Evolutionary conservation across 2,113 vertebrate species (phyloP).

Genomic region (Caloenas nicobarica): DNA sequence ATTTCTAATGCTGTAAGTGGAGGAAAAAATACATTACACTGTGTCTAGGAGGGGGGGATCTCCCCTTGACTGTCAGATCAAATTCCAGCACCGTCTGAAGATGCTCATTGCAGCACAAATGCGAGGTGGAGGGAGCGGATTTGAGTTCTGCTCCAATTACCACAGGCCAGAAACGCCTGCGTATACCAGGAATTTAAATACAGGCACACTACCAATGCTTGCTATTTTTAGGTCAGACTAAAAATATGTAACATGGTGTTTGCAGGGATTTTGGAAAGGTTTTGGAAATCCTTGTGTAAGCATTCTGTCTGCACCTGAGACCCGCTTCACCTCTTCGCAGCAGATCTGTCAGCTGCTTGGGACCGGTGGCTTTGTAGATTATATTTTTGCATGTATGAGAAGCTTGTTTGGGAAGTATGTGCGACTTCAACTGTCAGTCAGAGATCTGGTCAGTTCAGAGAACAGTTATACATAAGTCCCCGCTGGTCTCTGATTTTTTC

Average conservation of each 20-base stretch:
- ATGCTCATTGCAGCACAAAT: not conserved
- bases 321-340: not conserved
- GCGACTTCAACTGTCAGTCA: not conserved
- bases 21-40: not conserved
- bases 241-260: not conserved
- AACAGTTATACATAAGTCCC: not conserved
- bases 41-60: not conserved
- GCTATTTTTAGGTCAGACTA: conserved; percentile 43
- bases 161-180: not conserved
- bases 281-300: conserved; percentile 1
- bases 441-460: not conserved
- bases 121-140: not conserved
- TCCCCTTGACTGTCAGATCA: not conserved
- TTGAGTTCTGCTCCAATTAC: conserved; percentile 51
- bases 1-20: not conserved
- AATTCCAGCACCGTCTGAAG: not conserved
- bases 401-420: not conserved
- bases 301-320: not conserved
- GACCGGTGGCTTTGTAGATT: not conserved
- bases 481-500: not conserved
- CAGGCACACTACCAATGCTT: not conserved
- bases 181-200: not conserved
- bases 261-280: not conserved
- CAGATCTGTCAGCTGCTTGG: not conserved
- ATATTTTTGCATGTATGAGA: not conserved